Conservation (phyloP, 1,140 invertebrate genomes). For the Brachionus asplanchnoidis region DNA sequence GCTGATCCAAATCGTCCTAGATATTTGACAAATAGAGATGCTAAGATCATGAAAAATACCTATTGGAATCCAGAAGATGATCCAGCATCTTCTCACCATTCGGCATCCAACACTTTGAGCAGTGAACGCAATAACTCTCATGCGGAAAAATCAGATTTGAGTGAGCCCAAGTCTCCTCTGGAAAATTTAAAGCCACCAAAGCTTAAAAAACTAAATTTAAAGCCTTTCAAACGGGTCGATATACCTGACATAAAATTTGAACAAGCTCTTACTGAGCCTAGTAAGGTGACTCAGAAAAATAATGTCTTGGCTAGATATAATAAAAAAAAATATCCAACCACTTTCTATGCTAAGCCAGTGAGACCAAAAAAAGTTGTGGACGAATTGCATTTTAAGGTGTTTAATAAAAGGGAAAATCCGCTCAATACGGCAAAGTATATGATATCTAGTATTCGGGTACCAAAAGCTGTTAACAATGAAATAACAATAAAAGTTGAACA, state of each 20-base stretch:
- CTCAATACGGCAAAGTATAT: background rate
- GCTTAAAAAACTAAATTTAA: background rate
- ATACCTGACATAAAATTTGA: background rate
- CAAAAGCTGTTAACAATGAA: background rate
- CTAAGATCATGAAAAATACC: background rate
- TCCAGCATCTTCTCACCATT: background rate
- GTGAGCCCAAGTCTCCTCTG: background rate
- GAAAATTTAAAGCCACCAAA: background rate
- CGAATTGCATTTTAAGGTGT: background rate
- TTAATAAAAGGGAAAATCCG: background rate
- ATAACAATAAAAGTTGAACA: background rate
- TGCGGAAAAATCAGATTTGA: background rate
- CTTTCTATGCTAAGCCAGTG: slow-evolving; percentile 16
- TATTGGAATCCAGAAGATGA: background rate
- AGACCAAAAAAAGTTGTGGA: background rate
- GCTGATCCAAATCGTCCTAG: background rate
- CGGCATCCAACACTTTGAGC: background rate
- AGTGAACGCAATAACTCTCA: background rate
- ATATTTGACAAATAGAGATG: slow-evolving; percentile 14
- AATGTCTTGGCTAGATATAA: background rate
- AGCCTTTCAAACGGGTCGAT: background rate
- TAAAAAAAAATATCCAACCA: slow-evolving; percentile 10
- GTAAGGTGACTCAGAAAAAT: background rate
- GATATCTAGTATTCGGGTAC: slow-evolving; percentile 2
- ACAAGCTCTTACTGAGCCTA: background rate